Evolutionary conservation across 2,113 vertebrate genomes (phyloP).

Genomic region (Gymnocephalus cernua): DNA sequence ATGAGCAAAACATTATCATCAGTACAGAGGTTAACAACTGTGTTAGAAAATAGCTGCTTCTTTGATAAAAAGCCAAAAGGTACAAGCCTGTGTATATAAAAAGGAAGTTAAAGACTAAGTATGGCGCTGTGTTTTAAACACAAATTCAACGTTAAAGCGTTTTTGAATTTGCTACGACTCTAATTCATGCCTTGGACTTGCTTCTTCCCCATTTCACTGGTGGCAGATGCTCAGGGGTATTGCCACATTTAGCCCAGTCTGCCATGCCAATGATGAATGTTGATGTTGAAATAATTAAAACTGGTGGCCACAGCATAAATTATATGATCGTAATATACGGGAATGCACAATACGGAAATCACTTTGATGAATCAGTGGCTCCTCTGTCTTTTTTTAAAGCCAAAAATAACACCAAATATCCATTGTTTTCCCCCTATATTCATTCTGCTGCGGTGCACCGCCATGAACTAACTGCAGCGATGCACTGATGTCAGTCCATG

Average conservation of each 20-base stretch:
- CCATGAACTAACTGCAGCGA: no score
- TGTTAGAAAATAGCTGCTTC: neutral
- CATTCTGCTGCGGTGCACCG: no score
- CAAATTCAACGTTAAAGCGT: neutral
- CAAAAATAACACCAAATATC: no score
- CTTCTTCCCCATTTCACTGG: neutral
- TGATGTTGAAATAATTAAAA: no score
- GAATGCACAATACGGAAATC: neutral
- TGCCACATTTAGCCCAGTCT: neutral
- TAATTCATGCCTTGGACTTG: no score
- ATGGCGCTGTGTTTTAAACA: no score
- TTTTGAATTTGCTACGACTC: neutral
- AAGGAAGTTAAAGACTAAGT: neutral
- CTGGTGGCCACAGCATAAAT: neutral
- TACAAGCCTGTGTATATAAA: neutral
- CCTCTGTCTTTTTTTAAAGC: no score
- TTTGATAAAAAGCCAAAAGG: neutral
- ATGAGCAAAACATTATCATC: neutral
- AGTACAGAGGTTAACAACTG: neutral
- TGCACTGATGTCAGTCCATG: no score
- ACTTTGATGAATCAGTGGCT: neutral
- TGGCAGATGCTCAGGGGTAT: neutral
- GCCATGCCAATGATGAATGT: no score
- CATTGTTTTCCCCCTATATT: no score
- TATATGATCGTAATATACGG: neutral